These are phyloP conservation scores for Busseola fusca DNA, from an alignment of 2,888 invertebrate genomes.

Conservation along the genomic window DNA sequence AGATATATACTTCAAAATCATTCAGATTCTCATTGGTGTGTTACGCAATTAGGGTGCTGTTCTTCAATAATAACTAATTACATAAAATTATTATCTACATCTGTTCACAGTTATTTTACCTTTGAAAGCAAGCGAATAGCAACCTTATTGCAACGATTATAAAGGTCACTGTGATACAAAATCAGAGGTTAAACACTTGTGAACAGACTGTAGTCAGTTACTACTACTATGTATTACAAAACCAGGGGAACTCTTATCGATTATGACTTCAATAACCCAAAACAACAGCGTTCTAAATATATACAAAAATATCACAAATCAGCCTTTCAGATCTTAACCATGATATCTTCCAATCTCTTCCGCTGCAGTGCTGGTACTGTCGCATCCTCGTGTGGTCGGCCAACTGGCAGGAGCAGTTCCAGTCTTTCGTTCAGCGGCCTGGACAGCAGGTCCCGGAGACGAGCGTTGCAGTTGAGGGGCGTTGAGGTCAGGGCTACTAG, in stretches of 20 bases:
- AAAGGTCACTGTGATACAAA: no score
- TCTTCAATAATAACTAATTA: not conserved
- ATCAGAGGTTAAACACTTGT: no score
- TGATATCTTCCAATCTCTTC: conserved; percentile 92
- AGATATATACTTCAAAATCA: not conserved
- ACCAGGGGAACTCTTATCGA: not conserved
- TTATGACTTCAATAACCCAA: conserved; percentile 7
- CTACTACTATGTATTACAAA: not conserved
- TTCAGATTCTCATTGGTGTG: not conserved
- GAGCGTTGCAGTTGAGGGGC: conserved; percentile 96
- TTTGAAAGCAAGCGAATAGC: no score
- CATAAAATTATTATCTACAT: not conserved
- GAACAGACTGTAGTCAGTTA: not conserved
- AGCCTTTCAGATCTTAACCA: conserved; percentile 88
- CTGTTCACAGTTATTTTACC: no score
- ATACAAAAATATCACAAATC: conserved; percentile 41
- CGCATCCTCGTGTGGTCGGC: conserved; percentile 93
- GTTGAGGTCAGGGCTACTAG: conserved; percentile 96
- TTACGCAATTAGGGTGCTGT: not conserved
- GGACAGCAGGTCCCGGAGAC: conserved; percentile 92
- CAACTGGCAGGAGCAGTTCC: conserved; percentile 94
- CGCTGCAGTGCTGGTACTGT: conserved; percentile 93
- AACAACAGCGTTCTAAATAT: conserved; percentile 12
- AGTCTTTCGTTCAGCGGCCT: conserved; percentile 95
- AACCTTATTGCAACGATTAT: no score